Evolutionary conservation across 2,113 vertebrate species (phyloP), one percentile per base, ranked within the genome.

Genomic region (Tinamus guttatus): DNA sequence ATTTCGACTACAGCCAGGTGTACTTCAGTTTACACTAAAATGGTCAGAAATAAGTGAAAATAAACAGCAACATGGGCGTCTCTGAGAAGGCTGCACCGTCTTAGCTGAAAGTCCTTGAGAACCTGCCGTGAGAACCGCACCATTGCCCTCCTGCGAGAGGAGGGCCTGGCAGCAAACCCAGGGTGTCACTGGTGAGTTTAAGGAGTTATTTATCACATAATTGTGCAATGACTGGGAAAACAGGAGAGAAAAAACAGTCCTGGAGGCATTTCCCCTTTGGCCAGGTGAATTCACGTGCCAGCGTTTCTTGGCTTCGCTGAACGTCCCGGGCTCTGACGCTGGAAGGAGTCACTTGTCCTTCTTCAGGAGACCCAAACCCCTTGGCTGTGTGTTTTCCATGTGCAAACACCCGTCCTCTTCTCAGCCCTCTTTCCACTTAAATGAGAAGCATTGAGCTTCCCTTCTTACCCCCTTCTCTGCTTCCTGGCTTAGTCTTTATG

Each of bases 1-100:
- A 9, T 7, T 77, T 27, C n/a, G 12, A 38, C 24, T 54, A 11
- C 47, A 65, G 21, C 32, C 83, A 68, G 73, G 47, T 69, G 89
- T 22, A 36, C 38, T 16, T 68, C 14, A 17, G 14, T 87, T 88
- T 63, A 22, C 75, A n/a, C 51, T 24, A 40, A 93, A 89, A 83
- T 27, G 16, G 75, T 85, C n/a, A 45, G 87, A 64, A 91, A 74
- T 40, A 70, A 82, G 56, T 81, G 77, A 67, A 94, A 95, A 49
- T 59, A 93, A 93, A 83, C 43, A 83, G 71, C 60, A 91, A 77
- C 5, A n/a, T 69, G 89, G 70, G 65, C 7, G 60, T 67, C 87
- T 85, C 78, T 45, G 13, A 82, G 94, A 81, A 24, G 24, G 75
- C 79, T 11, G 6, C 64, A 1, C 69, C 69, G 67, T 70, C 90